phyloP scores from a whole-genome alignment of 2,888 invertebrate genomes.

The Ptilodon capucinus region DNA sequence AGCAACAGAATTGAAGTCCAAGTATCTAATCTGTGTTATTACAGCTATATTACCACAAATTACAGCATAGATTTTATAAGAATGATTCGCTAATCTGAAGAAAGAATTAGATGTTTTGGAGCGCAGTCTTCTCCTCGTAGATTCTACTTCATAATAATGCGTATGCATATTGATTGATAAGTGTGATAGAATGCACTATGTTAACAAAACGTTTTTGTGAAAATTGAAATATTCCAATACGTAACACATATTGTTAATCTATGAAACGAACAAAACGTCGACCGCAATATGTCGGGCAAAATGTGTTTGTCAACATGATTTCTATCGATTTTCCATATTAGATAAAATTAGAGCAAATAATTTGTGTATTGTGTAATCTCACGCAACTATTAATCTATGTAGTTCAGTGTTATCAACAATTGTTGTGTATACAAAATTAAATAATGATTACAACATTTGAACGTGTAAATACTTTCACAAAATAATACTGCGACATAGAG shows the following conservation, averaged over 20 bases:
- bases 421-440: not conserved
- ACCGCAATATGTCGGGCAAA: slow-evolving; percentile 48
- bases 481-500: slow-evolving; percentile 19
- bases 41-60: too few species aligned
- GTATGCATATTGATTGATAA: too few species aligned
- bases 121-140: too few species aligned
- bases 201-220: not conserved
- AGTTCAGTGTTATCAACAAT: not conserved
- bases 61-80: too few species aligned
- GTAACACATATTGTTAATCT: too few species aligned
- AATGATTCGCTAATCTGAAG: too few species aligned
- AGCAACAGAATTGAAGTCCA: too few species aligned
- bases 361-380: slow-evolving; percentile 6
- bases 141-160: too few species aligned
- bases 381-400: not conserved
- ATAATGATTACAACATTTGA: not conserved
- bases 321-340: slow-evolving; percentile 52
- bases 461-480: slow-evolving; percentile 22
- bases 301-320: slow-evolving; percentile 77
- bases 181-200: too few species aligned
- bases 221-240: too few species aligned
- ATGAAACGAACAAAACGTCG: slow-evolving; percentile 30
- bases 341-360: not conserved
- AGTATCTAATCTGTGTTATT: too few species aligned
- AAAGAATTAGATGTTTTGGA: too few species aligned